Conservation (phyloP, 2,888 invertebrate species). For the Tinea trinotella region DNA sequence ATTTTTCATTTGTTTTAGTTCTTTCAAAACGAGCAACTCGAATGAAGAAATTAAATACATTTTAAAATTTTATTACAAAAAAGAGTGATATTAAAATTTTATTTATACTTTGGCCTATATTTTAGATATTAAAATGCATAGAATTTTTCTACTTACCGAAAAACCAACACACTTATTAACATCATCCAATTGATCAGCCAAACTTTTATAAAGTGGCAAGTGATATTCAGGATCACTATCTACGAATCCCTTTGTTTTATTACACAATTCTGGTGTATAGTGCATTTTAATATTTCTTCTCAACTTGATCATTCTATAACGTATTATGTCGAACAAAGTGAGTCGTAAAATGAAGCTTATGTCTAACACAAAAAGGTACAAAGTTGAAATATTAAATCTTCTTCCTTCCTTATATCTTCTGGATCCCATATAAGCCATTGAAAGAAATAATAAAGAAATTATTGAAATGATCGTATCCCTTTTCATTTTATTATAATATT, state of each 20-base stretch:
- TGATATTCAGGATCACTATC: background rate
- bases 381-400: background rate
- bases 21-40: too few relatives aligned
- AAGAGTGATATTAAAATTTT: too few relatives aligned
- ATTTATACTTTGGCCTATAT: too few relatives aligned
- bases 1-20: too few relatives aligned
- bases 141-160: background rate
- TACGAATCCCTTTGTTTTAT: background rate
- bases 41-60: too few relatives aligned
- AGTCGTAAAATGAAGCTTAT: conserved; percentile 9
- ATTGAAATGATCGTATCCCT: background rate
- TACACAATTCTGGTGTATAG: background rate
- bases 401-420: background rate
- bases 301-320: conserved; percentile 8
- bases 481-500: conserved; percentile 4
- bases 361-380: conserved; percentile 4
- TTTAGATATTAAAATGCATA: too few relatives aligned
- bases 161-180: conserved; percentile 9
- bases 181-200: conserved; percentile 10
- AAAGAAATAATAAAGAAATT: background rate
- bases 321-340: background rate
- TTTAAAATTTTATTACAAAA: too few relatives aligned
- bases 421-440: conserved; percentile 7
- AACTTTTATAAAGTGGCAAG: background rate
- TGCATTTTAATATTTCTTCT: background rate